Evolutionary conservation across 2,797 vertebrate species (phyloP), one percentile per base, ranked within the genome.

Genomic region (Hemibagrus guttatus): DNA sequence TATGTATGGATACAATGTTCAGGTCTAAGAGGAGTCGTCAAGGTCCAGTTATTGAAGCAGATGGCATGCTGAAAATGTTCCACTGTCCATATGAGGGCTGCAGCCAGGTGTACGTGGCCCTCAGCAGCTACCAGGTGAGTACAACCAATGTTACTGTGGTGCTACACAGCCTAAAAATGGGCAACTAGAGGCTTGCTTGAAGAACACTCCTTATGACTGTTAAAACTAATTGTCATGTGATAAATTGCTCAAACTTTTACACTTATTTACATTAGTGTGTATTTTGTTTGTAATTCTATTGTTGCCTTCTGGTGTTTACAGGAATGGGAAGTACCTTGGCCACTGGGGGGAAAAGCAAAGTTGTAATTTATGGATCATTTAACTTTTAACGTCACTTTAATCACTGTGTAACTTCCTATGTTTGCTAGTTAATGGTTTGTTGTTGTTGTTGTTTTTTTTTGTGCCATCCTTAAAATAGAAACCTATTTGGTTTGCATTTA

Each of bases 21-120:
- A 95, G 96, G 88, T 95, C 96, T 9, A 95, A 93, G 91, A 95
- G 96, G 79, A 97, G 94, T 93, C 91, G 96, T 8, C 92, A 97
- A 52, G 95, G 96, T 0, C 96, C 96, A 0, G 94, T 96, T 66
- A 95, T 94, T 0, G 97, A 98, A 12, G 95, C 96, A 0, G 97
- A 98, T 0, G 97, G 96, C 85, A 96, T 98, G 94, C 94, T 97
- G 0, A 96, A 97, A 92, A 97, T 98, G 95, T 97, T 98, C 88
- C 97, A 97, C 92, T 99, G 98, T 91, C 97, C 97, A 0, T 97
- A 97, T 0, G 95, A 97, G 85, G 97, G 97, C 89, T 99, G 98
- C 90, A 97, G 96, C 89, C 97, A 97, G 88, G 97, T 97, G 82
- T 98, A 97, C 0, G 96, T 97, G 21, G 95, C 97, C 1, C 96